Evolutionary conservation across 2,888 invertebrate genomes (phyloP).

Genomic region (Rhagophthalmus giganteus): DNA sequence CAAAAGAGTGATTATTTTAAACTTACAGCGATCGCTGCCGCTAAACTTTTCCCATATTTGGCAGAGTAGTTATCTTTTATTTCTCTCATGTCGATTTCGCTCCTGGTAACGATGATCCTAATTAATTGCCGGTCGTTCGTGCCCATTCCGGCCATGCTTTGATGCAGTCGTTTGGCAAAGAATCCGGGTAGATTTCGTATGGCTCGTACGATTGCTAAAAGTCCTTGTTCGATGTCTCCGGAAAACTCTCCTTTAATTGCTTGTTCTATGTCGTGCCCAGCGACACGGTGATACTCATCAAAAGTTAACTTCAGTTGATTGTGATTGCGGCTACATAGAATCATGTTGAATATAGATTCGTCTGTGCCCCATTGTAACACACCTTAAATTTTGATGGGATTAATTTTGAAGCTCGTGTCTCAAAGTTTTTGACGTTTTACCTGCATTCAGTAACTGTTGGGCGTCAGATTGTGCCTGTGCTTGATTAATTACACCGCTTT

Average conservation of each 20-base stretch:
- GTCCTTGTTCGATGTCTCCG: conserved; percentile 77
- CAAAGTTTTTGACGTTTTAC: conserved; percentile 50
- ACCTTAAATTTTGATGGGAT: conserved; percentile 50
- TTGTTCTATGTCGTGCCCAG: conserved; percentile 77
- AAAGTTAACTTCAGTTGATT: conserved; percentile 62
- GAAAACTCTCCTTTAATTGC: conserved; percentile 84
- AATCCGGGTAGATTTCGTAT: conserved; percentile 78
- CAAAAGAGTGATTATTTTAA: neutral
- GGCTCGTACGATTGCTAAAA: conserved; percentile 79
- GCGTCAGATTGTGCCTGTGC: conserved; percentile 79
- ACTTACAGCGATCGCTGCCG: conserved; percentile 75
- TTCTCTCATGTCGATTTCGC: conserved; percentile 83
- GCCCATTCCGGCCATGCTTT: conserved; percentile 87
- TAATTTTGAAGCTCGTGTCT: neutral
- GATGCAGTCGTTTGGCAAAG: conserved; percentile 84
- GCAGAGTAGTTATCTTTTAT: conserved; percentile 78
- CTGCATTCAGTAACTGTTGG: conserved; percentile 75
- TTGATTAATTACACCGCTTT: conserved; percentile 74
- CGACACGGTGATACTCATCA: conserved; percentile 70
- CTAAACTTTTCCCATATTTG: conserved; percentile 74
- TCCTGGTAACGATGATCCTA: conserved; percentile 79
- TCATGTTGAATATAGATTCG: conserved; percentile 82
- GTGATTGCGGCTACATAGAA: conserved; percentile 78
- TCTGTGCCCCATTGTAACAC: conserved; percentile 75
- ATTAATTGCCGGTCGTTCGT: conserved; percentile 87